These are phyloP conservation scores for Ichneumoninae sp. DNA, from an alignment of 2,888 invertebrate genomes.

Conservation along the genomic window DNA sequence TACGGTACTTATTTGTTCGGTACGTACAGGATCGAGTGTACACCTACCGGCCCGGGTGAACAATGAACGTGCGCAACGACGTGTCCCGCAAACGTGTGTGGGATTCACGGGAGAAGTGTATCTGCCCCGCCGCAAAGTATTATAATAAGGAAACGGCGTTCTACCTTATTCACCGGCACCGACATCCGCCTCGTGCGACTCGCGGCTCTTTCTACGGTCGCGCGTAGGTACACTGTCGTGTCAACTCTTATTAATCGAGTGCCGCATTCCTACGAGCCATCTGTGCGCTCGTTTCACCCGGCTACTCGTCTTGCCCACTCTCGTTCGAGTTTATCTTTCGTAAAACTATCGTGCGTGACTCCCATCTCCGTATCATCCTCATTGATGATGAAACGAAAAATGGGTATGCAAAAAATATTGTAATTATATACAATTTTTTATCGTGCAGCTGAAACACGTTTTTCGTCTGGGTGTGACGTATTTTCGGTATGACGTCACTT, in stretches of 20 bases:
- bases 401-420: neutral
- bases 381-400: neutral
- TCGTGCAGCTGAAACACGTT: neutral
- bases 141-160: conserved; percentile 33
- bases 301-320: conserved; percentile 2
- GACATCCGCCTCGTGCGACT: neutral
- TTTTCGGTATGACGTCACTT: neutral
- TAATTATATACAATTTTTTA: neutral
- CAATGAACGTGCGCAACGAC: conserved; percentile 18
- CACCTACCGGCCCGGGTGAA: conserved; percentile 7
- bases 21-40: neutral
- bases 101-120: neutral
- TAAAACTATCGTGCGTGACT: neutral
- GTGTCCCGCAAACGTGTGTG: neutral
- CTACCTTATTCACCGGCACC: neutral
- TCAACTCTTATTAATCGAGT: conserved; percentile 48
- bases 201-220: conserved; percentile 1
- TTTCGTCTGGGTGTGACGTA: neutral
- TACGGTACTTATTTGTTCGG: conserved; percentile 31
- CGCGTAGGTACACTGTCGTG: conserved; percentile 14
- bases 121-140: neutral
- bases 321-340: neutral
- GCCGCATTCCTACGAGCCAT: conserved; percentile 38
- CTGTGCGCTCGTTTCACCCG: conserved; percentile 4
- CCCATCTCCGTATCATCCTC: neutral